phyloP scores from a whole-genome alignment of 2,113 vertebrate genomes.

The Xyliphius kryptos region DNA sequence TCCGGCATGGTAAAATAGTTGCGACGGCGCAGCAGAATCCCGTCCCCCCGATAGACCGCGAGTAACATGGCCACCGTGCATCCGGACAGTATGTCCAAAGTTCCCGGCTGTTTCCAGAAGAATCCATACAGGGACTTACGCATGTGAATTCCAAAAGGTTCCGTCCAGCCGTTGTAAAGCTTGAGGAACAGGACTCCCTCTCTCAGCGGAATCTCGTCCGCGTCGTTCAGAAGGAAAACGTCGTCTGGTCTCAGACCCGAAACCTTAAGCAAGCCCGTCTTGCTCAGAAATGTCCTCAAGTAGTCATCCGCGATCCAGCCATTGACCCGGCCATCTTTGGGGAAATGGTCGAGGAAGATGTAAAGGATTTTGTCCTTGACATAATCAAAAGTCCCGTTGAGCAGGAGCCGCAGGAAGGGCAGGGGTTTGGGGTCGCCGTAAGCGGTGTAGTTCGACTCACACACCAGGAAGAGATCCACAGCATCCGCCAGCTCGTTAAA shows the following conservation, averaged over 20 bases:
- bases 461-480: slow-evolving; percentile 77
- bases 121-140: slow-evolving; percentile 82
- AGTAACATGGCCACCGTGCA: slow-evolving; percentile 79
- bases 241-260: slow-evolving; percentile 69
- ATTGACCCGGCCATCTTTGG: slow-evolving; percentile 68
- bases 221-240: slow-evolving; percentile 78
- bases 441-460: slow-evolving; percentile 82
- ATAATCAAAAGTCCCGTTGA: slow-evolving; percentile 76
- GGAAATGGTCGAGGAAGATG: slow-evolving; percentile 81
- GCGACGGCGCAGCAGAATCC: slow-evolving; percentile 74
- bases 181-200: slow-evolving; percentile 81
- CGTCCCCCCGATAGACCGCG: slow-evolving; percentile 70
- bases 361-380: slow-evolving; percentile 79
- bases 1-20: slow-evolving; percentile 77
- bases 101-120: slow-evolving; percentile 83
- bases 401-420: slow-evolving; percentile 70
- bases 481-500: slow-evolving; percentile 75
- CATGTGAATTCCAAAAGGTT: slow-evolving; percentile 81
- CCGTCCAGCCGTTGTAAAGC: slow-evolving; percentile 77
- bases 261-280: slow-evolving; percentile 69
- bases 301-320: slow-evolving; percentile 86
- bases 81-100: slow-evolving; percentile 74
- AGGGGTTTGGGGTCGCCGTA: slow-evolving; percentile 71
- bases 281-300: slow-evolving; percentile 77
- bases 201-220: slow-evolving; percentile 74